phyloP scores from a whole-genome alignment of 2,888 invertebrate genomes.

The Parasteatoda lunata region DNA sequence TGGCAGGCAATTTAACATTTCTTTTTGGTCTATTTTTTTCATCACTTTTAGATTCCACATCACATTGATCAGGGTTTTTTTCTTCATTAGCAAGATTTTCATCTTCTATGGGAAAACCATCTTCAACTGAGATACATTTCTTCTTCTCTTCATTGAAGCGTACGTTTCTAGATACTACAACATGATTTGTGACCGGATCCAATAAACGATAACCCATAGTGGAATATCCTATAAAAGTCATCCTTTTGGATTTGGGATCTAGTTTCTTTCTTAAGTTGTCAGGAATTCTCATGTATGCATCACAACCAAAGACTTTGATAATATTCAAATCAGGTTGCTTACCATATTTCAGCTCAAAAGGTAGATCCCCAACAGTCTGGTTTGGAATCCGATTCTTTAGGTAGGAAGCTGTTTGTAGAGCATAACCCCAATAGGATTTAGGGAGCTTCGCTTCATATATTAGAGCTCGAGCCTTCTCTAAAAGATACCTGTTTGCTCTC shows the following conservation, averaged over 20 bases:
- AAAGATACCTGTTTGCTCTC: slow-evolving; percentile 69
- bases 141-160: background rate
- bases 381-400: slow-evolving; percentile 68
- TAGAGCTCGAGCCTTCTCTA: slow-evolving; percentile 67
- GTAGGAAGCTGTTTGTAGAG: slow-evolving; percentile 68
- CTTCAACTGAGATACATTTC: background rate
- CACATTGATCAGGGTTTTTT: background rate
- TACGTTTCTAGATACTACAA: background rate
- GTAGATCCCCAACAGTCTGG: slow-evolving; percentile 43
- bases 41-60: background rate
- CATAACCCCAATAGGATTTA: slow-evolving; percentile 69
- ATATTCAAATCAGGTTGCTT: slow-evolving; percentile 58
- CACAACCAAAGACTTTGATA: slow-evolving; percentile 66
- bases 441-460: slow-evolving; percentile 59
- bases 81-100: background rate
- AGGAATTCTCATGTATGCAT: slow-evolving; percentile 60
- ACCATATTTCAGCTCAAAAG: slow-evolving; percentile 63
- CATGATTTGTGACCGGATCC: slow-evolving; percentile 23
- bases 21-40: background rate
- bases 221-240: slow-evolving; percentile 68
- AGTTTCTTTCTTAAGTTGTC: slow-evolving; percentile 57
- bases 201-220: slow-evolving; percentile 60
- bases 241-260: slow-evolving; percentile 50
- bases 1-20: background rate
- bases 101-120: slow-evolving; percentile 4